Percentiles rank a stretch among this genome's conserved stretches.
phyloP scores from a whole-genome alignment of 2,888 invertebrate genomes.

The Phragmatobia fuliginosa region DNA sequence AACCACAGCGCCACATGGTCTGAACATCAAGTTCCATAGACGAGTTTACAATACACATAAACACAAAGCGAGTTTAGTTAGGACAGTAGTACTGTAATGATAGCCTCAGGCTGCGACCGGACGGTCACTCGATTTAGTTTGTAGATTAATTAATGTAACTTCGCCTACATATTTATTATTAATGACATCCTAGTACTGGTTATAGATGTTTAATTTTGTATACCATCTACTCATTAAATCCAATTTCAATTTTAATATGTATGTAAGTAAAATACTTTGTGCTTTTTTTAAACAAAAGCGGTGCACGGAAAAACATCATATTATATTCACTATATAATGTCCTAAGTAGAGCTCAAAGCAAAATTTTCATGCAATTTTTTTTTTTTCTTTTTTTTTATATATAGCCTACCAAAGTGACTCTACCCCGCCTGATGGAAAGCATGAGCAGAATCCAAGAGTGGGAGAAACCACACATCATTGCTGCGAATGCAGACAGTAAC shows the following conservation, averaged over 20 bases:
- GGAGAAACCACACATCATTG: no score
- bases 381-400: no score
- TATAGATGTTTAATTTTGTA: neutral
- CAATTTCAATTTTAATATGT: neutral
- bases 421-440: no score
- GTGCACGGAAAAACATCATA: neutral
- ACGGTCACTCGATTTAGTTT: constrained; percentile 38
- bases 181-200: neutral
- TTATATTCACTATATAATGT: neutral
- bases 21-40: constrained; percentile 11
- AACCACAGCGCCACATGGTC: constrained; percentile 6
- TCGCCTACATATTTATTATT: constrained; percentile 12
- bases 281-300: no score
- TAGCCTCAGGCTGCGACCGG: constrained; percentile 43
- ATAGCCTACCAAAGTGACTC: no score
- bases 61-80: constrained; percentile 33
- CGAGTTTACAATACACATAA: constrained; percentile 1
- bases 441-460: no score
- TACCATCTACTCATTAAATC: neutral
- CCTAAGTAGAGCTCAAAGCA: neutral
- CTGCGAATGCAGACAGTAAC: no score
- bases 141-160: constrained; percentile 45
- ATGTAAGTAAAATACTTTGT: neutral
- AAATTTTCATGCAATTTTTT: no score
- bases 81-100: constrained; percentile 45